Base-by-base conservation (phyloP, 2,113 vertebrate genomes). In the Aix galericulata region DNA sequence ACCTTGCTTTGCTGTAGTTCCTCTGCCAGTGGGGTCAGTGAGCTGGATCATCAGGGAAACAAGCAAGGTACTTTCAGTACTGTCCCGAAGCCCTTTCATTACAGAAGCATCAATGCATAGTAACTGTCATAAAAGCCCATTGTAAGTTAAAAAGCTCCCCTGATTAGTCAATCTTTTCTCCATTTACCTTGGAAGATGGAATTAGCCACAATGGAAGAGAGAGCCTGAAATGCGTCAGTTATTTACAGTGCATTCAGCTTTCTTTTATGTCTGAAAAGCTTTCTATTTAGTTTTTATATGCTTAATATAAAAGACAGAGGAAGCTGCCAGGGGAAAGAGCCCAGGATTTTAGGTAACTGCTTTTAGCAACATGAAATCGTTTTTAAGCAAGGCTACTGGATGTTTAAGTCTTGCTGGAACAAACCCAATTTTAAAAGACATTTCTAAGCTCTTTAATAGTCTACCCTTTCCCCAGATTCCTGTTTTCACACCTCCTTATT, bases 401-500 rank as follows among this genome's bases (percentile, higher is more conserved):
- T 88, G 85, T 92, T 85, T 83, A 87, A 69, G 38, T 83, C 34
- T 89, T 90, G 13, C 77, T 84, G 82, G 76, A 89, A 78, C 55
- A 81, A 53, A 7, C 16, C 3, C 48, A 73, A 8, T 55, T 79
- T 23, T 8, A 79, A 92, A 91, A 36, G 60, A 53, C 13, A 25
- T 64, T 86, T 91, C 34, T 34, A 75, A 91, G n/a, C 58, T 92
- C 31, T 73, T 91, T 85, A 78, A 64, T 75, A 62, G 32, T 46
- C 83, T 90, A 4, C 9, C 50, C 31, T 88, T 87, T 40, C 52
- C 44, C 59, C 59, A 86, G n/a, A 84, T 92, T 95, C 93, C 86
- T 69, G n/a, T 86, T 96, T 96, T 96, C 92, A 92, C 88, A 80
- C 81, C 46, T 94, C 62, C 26, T 89, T 91, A 55, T 69, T 92